Conservation (phyloP, 2,888 invertebrate genomes). For the Macrophya alboannulata region DNA sequence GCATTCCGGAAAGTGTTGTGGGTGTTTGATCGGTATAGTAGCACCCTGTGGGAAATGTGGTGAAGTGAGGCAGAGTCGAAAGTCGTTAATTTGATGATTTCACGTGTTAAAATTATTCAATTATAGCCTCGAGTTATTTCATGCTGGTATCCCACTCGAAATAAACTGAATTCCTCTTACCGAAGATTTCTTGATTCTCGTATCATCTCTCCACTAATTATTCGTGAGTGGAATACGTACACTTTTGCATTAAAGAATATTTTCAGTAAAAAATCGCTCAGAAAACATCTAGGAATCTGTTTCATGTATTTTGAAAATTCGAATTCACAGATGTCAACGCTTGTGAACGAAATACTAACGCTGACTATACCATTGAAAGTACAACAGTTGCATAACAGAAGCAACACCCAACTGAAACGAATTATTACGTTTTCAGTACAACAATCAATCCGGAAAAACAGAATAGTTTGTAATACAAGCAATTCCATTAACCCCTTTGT, state of each 20-base stretch:
- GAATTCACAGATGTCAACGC: too few species aligned
- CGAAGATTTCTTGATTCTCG: background rate
- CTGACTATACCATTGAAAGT: background rate
- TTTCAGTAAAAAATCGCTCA: background rate
- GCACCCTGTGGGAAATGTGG: background rate
- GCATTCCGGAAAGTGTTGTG: constrained; percentile 24
- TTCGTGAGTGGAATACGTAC: background rate
- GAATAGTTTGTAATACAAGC: too few species aligned
- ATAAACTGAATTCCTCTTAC: background rate
- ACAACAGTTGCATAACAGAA: background rate
- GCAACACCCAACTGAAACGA: background rate
- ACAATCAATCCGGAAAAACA: background rate
- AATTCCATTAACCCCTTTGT: too few species aligned
- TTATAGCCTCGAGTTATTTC: constrained; percentile 1
- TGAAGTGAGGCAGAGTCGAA: background rate
- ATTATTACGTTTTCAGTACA: background rate
- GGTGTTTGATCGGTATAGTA: background rate
- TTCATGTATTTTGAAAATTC: background rate
- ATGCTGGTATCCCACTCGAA: background rate
- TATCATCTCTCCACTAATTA: background rate
- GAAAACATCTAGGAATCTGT: background rate
- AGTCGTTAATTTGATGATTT: constrained; percentile 11
- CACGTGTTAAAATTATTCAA: background rate
- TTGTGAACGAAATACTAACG: background rate
- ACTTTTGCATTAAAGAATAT: background rate